phyloP scores from a whole-genome alignment of 2,113 vertebrate species.

The Chaenocephalus aceratus region DNA sequence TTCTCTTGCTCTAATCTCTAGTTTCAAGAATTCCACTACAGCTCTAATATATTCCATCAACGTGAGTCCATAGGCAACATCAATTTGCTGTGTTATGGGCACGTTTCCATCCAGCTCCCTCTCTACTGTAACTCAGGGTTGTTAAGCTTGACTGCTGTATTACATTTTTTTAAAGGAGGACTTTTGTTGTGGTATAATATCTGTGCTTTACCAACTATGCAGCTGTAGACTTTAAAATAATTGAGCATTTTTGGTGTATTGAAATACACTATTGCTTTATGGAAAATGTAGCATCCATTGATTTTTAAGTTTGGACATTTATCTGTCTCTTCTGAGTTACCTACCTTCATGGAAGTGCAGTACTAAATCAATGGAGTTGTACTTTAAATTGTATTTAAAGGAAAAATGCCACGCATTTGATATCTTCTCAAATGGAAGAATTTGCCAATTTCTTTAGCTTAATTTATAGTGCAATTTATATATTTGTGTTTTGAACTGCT shows the following conservation, averaged over 20 bases:
- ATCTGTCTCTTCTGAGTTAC: background rate
- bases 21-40: conserved; percentile 39
- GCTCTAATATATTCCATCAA: conserved; percentile 39
- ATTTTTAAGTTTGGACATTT: background rate
- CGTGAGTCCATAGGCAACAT: conserved; percentile 28
- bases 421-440: no score
- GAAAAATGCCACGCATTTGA: background rate
- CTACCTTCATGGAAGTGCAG: background rate
- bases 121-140: conserved; percentile 5
- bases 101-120: conserved; percentile 36
- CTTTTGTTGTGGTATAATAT: background rate
- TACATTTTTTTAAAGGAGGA: background rate
- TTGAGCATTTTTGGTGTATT: background rate
- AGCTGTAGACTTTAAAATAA: background rate
- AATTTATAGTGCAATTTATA: background rate
- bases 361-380: no score
- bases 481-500: background rate
- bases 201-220: background rate
- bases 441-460: background rate
- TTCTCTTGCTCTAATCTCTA: conserved; percentile 32
- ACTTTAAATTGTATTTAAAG: background rate
- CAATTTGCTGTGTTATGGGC: conserved; percentile 50
- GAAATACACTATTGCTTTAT: background rate
- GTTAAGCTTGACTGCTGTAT: background rate
- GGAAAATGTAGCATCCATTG: conserved; percentile 1